phyloP scores from a whole-genome alignment of 2,113 vertebrate genomes.

The Pseudonaja textilis region DNA sequence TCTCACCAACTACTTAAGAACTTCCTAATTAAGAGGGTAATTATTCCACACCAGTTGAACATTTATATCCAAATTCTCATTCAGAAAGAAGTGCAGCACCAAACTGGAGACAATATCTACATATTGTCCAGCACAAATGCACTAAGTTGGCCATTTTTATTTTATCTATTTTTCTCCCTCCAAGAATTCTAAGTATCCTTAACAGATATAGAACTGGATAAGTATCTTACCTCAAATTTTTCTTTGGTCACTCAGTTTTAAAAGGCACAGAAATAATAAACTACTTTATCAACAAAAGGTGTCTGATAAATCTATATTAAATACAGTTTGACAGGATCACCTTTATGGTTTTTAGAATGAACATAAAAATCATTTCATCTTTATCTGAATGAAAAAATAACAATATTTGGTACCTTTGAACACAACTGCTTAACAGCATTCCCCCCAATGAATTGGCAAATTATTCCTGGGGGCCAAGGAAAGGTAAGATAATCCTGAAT shows the following conservation, averaged over 20 bases:
- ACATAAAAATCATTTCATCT: background rate
- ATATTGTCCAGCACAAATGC: background rate
- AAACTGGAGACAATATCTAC: background rate
- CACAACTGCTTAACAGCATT: background rate
- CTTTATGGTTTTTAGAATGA: slow-evolving; percentile 2
- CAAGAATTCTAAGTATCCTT: background rate
- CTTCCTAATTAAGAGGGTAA: background rate
- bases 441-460: background rate
- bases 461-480: background rate
- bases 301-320: background rate
- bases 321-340: background rate
- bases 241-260: background rate
- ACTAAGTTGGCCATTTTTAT: background rate
- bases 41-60: background rate
- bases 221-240: background rate
- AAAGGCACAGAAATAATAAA: background rate
- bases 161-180: background rate
- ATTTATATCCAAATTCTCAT: background rate
- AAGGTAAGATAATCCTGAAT: background rate
- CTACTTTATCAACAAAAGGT: background rate
- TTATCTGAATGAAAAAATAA: background rate
- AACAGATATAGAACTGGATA: background rate
- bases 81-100: background rate
- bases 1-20: background rate
- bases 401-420: background rate